Percentiles rank a stretch among this genome's conserved stretches.
phyloP scores from a whole-genome alignment of 2,888 invertebrate genomes.

The Netelia virgata region DNA sequence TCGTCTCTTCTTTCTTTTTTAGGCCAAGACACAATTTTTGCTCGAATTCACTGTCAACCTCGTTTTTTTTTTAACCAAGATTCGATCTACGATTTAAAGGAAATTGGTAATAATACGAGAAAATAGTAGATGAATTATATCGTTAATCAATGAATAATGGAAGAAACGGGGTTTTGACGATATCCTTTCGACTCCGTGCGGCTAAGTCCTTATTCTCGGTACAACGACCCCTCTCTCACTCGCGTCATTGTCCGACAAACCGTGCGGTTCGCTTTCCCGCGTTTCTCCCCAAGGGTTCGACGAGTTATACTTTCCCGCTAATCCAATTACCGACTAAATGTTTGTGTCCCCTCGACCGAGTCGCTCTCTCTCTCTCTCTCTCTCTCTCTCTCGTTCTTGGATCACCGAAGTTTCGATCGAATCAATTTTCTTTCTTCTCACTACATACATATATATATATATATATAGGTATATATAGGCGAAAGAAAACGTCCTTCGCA shows the following conservation, averaged over 20 bases:
- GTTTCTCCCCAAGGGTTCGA: slow-evolving; percentile 19
- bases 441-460: neutral
- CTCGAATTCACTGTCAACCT: too few relatives aligned
- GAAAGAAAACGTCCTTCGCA: slow-evolving; percentile 2
- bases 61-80: too few relatives aligned
- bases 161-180: slow-evolving; percentile 24
- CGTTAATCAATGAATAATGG: neutral
- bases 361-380: slow-evolving; percentile 11
- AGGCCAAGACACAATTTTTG: too few relatives aligned
- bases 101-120: too few relatives aligned
- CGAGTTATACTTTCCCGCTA: slow-evolving; percentile 57
- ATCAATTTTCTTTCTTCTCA: neutral
- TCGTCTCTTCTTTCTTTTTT: too few relatives aligned
- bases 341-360: slow-evolving; percentile 39
- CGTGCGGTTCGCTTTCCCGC: slow-evolving; percentile 34
- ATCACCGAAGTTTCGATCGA: slow-evolving; percentile 27
- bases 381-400: neutral
- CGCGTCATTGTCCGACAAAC: slow-evolving; percentile 34
- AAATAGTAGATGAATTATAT: too few relatives aligned
- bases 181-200: slow-evolving; percentile 27
- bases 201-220: slow-evolving; percentile 50
- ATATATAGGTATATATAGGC: neutral
- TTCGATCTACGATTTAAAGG: too few relatives aligned
- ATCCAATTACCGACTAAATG: slow-evolving; percentile 61
- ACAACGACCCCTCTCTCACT: slow-evolving; percentile 38